These are phyloP conservation scores for Clivina fossor DNA, from an alignment of 2,888 invertebrate genomes.

Conservation along the genomic window DNA sequence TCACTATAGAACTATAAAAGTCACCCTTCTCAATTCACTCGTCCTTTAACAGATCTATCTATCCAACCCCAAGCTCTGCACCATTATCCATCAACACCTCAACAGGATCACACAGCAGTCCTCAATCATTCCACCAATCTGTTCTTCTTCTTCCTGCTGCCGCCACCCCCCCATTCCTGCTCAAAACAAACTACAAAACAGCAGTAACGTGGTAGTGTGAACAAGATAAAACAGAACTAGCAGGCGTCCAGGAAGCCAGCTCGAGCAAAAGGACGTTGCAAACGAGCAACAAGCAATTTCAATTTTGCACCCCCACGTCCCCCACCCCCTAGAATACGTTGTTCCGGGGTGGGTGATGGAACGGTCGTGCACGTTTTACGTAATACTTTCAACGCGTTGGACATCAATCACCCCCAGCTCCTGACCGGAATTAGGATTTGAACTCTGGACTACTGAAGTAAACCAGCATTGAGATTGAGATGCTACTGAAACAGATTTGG, in stretches of 20 bases:
- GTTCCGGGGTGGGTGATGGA: constrained; percentile 4
- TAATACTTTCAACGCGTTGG: constrained; percentile 25
- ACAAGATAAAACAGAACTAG: too few relatives aligned
- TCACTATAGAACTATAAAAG: too few relatives aligned
- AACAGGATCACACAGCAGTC: not conserved
- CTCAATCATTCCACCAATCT: constrained; percentile 17
- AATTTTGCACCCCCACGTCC: constrained; percentile 7
- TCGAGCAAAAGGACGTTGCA: constrained; percentile 9
- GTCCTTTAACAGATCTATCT: too few relatives aligned
- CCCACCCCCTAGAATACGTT: not conserved
- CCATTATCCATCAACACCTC: too few relatives aligned
- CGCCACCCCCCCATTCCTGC: constrained; percentile 1
- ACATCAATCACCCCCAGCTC: constrained; percentile 23
- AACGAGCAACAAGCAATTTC: constrained; percentile 20
- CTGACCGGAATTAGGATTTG: constrained; percentile 32
- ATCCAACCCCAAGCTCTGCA: too few relatives aligned
- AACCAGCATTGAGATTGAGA: too few relatives aligned
- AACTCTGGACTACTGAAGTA: constrained; percentile 23
- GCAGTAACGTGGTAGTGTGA: too few relatives aligned
- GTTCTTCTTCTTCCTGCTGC: constrained; percentile 1
- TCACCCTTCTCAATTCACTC: too few relatives aligned
- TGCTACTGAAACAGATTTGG: constrained; percentile 5
- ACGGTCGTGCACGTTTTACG: constrained; percentile 25
- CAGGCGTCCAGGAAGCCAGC: not conserved
- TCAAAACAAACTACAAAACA: too few relatives aligned